Conservation (phyloP, 2,113 vertebrate species). For the Speoplatyrhinus poulsoni region DNA sequence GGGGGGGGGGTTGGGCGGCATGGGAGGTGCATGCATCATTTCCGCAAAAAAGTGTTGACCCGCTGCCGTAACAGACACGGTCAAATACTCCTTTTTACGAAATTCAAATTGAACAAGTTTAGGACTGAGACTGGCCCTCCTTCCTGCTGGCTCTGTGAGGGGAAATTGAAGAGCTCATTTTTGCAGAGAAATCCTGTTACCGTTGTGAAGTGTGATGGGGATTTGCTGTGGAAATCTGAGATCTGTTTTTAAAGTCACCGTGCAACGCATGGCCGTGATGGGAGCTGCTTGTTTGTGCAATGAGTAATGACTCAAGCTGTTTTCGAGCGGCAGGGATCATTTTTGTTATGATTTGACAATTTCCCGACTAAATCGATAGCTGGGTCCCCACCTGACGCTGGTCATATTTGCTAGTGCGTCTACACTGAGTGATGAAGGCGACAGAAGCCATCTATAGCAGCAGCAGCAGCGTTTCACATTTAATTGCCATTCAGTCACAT, state of each 20-base stretch:
- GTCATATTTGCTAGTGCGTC: conserved; percentile 20
- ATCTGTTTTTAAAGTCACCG: conserved; percentile 35
- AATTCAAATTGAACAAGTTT: conserved; percentile 57
- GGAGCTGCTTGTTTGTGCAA: conserved; percentile 51
- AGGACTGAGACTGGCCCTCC: conserved; percentile 4
- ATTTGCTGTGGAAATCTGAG: conserved; percentile 35
- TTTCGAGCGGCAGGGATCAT: conserved; percentile 33
- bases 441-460: background rate
- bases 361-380: conserved; percentile 42
- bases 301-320: conserved; percentile 48
- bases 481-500: background rate
- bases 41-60: conserved; percentile 60
- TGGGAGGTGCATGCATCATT: conserved; percentile 37
- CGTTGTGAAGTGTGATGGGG: conserved; percentile 16
- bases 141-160: conserved; percentile 29
- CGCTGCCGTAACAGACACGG: conserved; percentile 49
- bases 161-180: conserved; percentile 63
- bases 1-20: too few relatives aligned
- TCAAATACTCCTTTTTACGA: conserved; percentile 48
- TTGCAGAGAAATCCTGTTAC: conserved; percentile 54
- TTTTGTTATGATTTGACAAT: conserved; percentile 49
- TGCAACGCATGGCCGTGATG: conserved; percentile 12
- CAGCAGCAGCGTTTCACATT: background rate
- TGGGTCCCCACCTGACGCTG: conserved; percentile 23
- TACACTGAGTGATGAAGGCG: conserved; percentile 21